A percentile compares a stretch with the other conserved stretches of the same genome.
phyloP scores from a whole-genome alignment of 2,113 vertebrate species.

The Tonatia bakeri region DNA sequence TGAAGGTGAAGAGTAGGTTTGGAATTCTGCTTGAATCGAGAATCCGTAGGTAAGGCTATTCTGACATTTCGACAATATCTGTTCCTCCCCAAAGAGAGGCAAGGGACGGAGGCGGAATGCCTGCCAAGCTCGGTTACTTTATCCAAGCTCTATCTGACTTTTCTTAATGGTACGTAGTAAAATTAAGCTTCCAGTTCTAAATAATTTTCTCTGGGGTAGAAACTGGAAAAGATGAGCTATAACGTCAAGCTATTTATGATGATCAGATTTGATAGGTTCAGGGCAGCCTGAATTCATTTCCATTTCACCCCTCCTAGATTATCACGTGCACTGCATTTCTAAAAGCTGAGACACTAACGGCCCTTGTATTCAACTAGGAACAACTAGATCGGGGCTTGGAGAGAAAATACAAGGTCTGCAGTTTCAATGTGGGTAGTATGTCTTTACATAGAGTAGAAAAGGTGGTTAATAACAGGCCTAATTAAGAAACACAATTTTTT shows the following conservation, averaged over 20 bases:
- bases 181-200: slow-evolving; percentile 28
- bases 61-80: not conserved
- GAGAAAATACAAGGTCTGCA: slow-evolving; percentile 34
- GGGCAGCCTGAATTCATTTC: slow-evolving; percentile 40
- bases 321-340: slow-evolving; percentile 33
- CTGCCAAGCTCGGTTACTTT: not conserved
- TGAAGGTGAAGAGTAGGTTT: not conserved
- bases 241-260: slow-evolving; percentile 43
- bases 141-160: not conserved
- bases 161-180: slow-evolving; percentile 32
- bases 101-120: not conserved
- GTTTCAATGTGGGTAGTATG: not conserved
- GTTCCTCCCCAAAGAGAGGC: not conserved
- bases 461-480: slow-evolving; percentile 7
- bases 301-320: slow-evolving; percentile 48
- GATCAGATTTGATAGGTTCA: slow-evolving; percentile 47
- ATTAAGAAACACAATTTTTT: slow-evolving; percentile 47
- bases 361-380: slow-evolving; percentile 24
- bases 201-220: slow-evolving; percentile 30
- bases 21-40: not conserved
- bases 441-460: not conserved
- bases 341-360: not conserved
- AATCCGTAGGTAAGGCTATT: not conserved
- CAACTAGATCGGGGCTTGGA: not conserved
- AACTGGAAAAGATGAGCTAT: not conserved